phyloP scores from a whole-genome alignment of 2,113 vertebrate species.

The Pan paniscus region DNA sequence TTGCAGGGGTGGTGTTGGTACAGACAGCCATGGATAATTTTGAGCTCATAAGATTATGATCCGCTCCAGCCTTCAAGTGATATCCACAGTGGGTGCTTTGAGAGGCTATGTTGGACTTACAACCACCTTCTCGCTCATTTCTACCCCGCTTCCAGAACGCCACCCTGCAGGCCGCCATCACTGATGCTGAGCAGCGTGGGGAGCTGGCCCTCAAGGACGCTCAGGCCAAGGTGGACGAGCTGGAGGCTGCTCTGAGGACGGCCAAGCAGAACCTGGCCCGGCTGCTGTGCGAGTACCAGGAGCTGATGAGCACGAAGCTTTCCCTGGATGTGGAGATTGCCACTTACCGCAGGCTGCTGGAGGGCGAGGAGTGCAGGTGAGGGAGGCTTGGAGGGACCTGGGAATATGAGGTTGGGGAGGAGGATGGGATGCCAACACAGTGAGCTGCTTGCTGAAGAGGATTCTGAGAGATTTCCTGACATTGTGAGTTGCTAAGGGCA shows the following conservation, averaged over 20 bases:
- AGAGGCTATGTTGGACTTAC: not conserved
- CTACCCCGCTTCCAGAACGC: constrained; percentile 33
- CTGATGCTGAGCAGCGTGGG: constrained; percentile 88
- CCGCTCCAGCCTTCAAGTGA: not conserved
- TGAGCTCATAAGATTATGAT: not conserved
- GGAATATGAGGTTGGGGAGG: not conserved
- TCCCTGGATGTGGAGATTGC: constrained; percentile 92
- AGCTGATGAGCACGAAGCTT: constrained; percentile 90
- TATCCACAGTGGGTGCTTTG: not conserved
- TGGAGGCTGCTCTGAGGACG: constrained; percentile 86
- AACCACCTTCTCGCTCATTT: not conserved
- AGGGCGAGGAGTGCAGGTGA: constrained; percentile 90
- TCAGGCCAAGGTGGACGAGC: constrained; percentile 83
- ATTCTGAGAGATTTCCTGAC: not conserved
- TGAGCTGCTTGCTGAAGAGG: not conserved
- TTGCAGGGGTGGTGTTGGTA: not conserved
- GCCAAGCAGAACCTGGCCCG: constrained; percentile 89
- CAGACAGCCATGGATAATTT: not conserved
- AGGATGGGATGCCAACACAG: not conserved
- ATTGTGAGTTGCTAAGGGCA: not conserved
- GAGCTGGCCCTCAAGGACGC: constrained; percentile 89
- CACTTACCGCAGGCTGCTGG: constrained; percentile 91
- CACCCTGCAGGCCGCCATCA: constrained; percentile 4
- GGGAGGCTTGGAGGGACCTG: not conserved
- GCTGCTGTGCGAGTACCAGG: constrained; percentile 90